A percentile compares a stretch with the other conserved stretches of the same genome.
Evolutionary conservation across 2,888 invertebrate species (phyloP).

Genomic region (Hirtodrosophila duncani): DNA sequence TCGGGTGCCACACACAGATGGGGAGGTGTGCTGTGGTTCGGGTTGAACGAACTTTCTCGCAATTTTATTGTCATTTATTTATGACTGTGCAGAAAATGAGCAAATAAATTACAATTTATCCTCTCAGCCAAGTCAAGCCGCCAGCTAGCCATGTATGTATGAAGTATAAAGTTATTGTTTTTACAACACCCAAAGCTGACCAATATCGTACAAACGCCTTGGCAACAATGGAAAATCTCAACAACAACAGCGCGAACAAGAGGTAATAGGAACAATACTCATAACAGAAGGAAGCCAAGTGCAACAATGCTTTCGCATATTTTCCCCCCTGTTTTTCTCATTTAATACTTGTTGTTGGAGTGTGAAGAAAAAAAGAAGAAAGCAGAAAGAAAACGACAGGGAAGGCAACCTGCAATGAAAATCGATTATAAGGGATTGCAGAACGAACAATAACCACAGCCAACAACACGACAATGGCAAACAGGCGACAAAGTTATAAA

Average conservation of each 20-base stretch:
- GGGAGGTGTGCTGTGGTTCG: too few species aligned
- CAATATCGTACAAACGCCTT: too few species aligned
- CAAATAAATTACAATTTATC: constrained; percentile 21
- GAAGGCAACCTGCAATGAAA: constrained; percentile 29
- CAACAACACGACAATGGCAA: constrained; percentile 4
- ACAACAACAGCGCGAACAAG: constrained; percentile 11
- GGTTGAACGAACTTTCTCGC: too few species aligned
- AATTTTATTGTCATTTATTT: constrained; percentile 7
- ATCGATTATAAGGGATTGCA: constrained; percentile 46
- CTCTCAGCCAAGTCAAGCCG: neutral
- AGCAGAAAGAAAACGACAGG: neutral
- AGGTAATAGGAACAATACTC: too few species aligned
- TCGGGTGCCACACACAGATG: too few species aligned
- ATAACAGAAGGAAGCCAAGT: constrained; percentile 28
- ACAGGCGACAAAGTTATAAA: constrained; percentile 13
- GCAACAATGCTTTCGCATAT: constrained; percentile 23
- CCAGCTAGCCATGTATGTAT: constrained; percentile 12
- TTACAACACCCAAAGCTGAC: too few species aligned
- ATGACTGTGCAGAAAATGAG: neutral
- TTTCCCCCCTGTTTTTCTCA: constrained; percentile 4
- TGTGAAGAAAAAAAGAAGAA: constrained; percentile 36
- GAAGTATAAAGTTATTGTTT: constrained; percentile 38
- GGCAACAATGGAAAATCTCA: too few species aligned
- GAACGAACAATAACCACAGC: constrained; percentile 23
- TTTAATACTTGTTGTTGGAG: constrained; percentile 34